Conservation (phyloP, 2,113 vertebrate genomes). For the Lepisosteus osseus region DNA sequence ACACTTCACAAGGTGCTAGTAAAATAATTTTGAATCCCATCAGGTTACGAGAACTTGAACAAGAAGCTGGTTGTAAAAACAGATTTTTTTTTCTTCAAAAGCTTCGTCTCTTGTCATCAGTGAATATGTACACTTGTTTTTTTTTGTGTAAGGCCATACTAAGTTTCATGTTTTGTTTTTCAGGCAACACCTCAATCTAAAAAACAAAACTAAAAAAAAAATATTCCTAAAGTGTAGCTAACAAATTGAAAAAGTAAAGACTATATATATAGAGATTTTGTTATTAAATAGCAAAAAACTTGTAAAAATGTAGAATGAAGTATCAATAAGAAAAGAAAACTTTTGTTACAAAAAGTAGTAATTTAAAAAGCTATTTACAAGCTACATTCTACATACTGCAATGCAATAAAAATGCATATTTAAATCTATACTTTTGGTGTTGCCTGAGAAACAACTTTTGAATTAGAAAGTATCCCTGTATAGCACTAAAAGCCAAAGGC, state of each 20-base stretch:
- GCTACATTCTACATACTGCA: conserved; percentile 91
- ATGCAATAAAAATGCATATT: conserved; percentile 68
- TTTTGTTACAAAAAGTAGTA: conserved; percentile 84
- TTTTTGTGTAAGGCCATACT: conserved; percentile 78
- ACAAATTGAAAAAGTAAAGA: conserved; percentile 43
- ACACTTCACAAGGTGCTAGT: conserved; percentile 99
- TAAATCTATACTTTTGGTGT: conserved; percentile 66
- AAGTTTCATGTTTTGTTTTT: conserved; percentile 73
- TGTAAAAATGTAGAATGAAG: conserved; percentile 83
- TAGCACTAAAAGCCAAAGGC: conserved; percentile 39
- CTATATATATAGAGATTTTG: conserved; percentile 44
- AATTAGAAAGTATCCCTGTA: conserved; percentile 69
- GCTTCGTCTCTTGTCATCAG: conserved; percentile 55
- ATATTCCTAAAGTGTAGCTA: conserved; percentile 21
- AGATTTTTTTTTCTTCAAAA: conserved; percentile 59
- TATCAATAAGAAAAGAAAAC: conserved; percentile 72
- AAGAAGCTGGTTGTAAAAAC: conserved; percentile 86
- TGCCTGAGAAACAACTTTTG: conserved; percentile 80
- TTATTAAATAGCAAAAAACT: conserved; percentile 69
- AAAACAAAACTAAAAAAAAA: conserved; percentile 33
- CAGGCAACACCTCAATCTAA: conserved; percentile 81
- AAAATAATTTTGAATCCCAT: conserved; percentile 88
- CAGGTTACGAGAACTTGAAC: conserved; percentile 82
- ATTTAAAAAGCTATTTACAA: conserved; percentile 97
- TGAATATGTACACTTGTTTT: conserved; percentile 59